Conservation (phyloP, 2,797 vertebrate species). For the Liparis tanakae region DNA sequence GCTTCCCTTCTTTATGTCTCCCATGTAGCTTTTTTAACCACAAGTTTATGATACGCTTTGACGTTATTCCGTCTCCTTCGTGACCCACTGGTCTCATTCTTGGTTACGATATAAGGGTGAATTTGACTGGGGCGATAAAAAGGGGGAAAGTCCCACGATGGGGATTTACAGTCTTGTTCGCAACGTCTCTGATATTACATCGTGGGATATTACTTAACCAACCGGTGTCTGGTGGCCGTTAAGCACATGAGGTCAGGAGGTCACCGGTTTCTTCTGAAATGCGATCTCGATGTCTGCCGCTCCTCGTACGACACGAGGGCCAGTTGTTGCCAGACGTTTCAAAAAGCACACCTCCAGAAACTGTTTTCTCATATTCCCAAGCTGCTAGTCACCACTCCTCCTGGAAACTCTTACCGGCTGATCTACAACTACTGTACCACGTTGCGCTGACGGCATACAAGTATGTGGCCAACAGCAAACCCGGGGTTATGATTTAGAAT, state of each 20-base stretch:
- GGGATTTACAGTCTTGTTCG: conserved; percentile 64
- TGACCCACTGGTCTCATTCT: conserved; percentile 55
- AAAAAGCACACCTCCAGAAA: conserved; percentile 28
- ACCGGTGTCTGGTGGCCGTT: conserved; percentile 42
- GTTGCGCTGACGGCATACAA: conserved; percentile 47
- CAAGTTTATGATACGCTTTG: conserved; percentile 40
- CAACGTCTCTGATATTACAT: conserved; percentile 56
- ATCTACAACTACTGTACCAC: conserved; percentile 36
- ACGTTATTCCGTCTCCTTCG: conserved; percentile 33
- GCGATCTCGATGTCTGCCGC: conserved; percentile 43
- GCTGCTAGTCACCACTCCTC: conserved; percentile 29
- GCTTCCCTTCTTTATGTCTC: conserved; percentile 58
- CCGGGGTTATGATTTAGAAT: conserved; percentile 68
- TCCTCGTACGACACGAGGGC: conserved; percentile 33
- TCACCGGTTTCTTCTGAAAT: conserved; percentile 67
- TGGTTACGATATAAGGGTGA: conserved; percentile 43
- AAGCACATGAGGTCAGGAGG: conserved; percentile 44
- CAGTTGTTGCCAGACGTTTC: conserved; percentile 51
- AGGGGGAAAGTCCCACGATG: conserved; percentile 40
- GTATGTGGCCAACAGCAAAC: conserved; percentile 51
- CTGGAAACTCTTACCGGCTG: conserved; percentile 17
- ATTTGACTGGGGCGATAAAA: conserved; percentile 57
- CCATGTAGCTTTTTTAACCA: conserved; percentile 50
- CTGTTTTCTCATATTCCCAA: conserved; percentile 31
- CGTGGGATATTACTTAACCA: conserved; percentile 43